Evolutionary conservation across 2,113 vertebrate species (phyloP), one percentile per base, ranked within the genome.

Genomic region (Oncorhynchus mykiss): DNA sequence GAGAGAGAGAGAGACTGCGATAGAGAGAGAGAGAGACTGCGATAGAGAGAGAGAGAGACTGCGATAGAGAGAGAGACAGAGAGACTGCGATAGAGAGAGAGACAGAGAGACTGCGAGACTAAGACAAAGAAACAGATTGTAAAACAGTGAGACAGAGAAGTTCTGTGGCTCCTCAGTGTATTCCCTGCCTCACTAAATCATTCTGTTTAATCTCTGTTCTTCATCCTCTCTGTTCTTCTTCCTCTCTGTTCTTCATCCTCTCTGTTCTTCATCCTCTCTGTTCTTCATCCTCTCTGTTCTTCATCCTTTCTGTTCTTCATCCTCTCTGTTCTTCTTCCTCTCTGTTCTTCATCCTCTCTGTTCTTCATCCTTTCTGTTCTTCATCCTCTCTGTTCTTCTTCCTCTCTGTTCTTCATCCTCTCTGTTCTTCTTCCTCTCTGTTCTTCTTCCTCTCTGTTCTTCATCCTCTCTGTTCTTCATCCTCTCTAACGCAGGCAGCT

Each of bases 291-390:
- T 77, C 49, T 76, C 5, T 34, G 22, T 24, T 24, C 22, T 24
- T 24, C 22, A 1, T 24, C 22, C 22, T 24, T 1, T 24, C 22
- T 24, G 22, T 24, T 24, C 22, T 24, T 24, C 22, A 24, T 24
- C 22, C 22, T 24, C 59, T 62, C 59, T 22, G 20, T 62, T 18
- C 14, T 6, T 27, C 18, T 0, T 12, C 54, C 34, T 29, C 9
- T 31, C 27, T 49, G 48, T 77, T 45, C 20, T 34, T 66, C 77
- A 76, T 79, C 49, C 49, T 77, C 49, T 76, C 1, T 34, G 25
- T 25, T 25, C 25, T 25, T 25, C 25, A 1, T 24, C 22, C 22
- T 24, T 1, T 24, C 22, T 24, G 22, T 25, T 25, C 25, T 25
- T 25, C 25, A 24, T 24, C 22, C 22, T 62, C 59, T 62, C 59